These are phyloP conservation scores for Catostylus mosaicus DNA, from an alignment of 30 jellyfish, hydroid and myxozoan species.

Conservation along the genomic window DNA sequence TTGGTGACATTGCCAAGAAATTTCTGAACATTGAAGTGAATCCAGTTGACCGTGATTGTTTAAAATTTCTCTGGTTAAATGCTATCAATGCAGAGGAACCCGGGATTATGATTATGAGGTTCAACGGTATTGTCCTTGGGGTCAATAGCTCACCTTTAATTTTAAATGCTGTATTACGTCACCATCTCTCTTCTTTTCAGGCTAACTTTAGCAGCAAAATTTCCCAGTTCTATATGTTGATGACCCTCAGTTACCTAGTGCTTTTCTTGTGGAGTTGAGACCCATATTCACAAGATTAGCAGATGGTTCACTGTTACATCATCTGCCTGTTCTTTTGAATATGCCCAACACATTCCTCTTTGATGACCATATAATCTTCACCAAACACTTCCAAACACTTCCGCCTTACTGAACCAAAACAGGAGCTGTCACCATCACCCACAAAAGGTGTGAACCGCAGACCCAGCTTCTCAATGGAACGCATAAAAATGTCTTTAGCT, in stretches of 20 bases:
- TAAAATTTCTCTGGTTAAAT: slow-evolving; percentile 57
- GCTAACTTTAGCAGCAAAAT: too few species aligned
- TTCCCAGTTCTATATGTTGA: too few species aligned
- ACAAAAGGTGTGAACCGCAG: slow-evolving; percentile 22
- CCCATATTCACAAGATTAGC: slow-evolving; percentile 32
- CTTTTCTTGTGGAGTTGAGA: slow-evolving; percentile 18
- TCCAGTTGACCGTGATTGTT: slow-evolving; percentile 43
- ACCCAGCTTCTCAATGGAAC: slow-evolving; percentile 23
- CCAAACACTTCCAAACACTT: slow-evolving; percentile 1
- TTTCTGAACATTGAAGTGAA: slow-evolving; percentile 47
- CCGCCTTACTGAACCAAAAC: not conserved
- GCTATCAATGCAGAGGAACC: slow-evolving; percentile 42
- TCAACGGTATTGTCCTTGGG: slow-evolving; percentile 42
- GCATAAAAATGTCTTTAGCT: slow-evolving; percentile 18
- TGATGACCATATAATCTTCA: slow-evolving; percentile 12
- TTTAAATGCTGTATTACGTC: slow-evolving; percentile 44
- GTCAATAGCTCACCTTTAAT: slow-evolving; percentile 37
- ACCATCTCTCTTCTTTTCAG: slow-evolving; percentile 7
- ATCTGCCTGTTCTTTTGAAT: slow-evolving; percentile 28
- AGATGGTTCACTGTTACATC: slow-evolving; percentile 4
- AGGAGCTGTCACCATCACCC: slow-evolving; percentile 47
- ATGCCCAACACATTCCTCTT: slow-evolving; percentile 62
- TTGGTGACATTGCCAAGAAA: slow-evolving; percentile 51
- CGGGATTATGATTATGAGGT: slow-evolving; percentile 8
- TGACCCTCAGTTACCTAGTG: not conserved